Percentiles rank a stretch among this genome's conserved stretches.
These are phyloP conservation scores for Echiichthys vipera DNA, from an alignment of 2,797 vertebrate genomes.

Conservation along the genomic window DNA sequence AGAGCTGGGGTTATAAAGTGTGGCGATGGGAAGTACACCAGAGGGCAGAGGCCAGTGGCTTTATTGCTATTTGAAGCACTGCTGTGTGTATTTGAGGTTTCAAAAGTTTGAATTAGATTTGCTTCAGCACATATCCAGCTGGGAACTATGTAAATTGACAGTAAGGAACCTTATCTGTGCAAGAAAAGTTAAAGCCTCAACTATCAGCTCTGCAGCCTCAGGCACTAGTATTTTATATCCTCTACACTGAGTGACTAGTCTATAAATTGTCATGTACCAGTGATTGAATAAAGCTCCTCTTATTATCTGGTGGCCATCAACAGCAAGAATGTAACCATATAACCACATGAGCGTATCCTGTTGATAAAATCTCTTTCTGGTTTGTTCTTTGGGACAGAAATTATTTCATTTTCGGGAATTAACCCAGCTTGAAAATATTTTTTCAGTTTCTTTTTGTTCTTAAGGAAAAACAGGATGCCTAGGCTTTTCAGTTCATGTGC, in stretches of 20 bases:
- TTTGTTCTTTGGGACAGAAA: slow-evolving; percentile 47
- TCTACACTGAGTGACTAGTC: slow-evolving; percentile 48
- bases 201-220: slow-evolving; percentile 39
- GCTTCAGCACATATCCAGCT: slow-evolving; percentile 80
- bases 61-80: slow-evolving; percentile 72
- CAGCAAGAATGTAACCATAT: slow-evolving; percentile 56
- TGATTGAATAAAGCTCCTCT: slow-evolving; percentile 47
- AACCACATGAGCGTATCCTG: slow-evolving; percentile 65
- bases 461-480: slow-evolving; percentile 76
- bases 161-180: slow-evolving; percentile 70
- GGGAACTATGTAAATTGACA: slow-evolving; percentile 78
- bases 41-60: slow-evolving; percentile 76
- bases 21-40: slow-evolving; percentile 67
- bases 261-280: slow-evolving; percentile 52
- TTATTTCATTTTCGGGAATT: slow-evolving; percentile 69
- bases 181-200: slow-evolving; percentile 57
- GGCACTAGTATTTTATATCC: slow-evolving; percentile 51
- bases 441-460: slow-evolving; percentile 74
- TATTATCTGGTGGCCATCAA: slow-evolving; percentile 69
- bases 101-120: slow-evolving; percentile 80
- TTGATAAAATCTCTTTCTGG: slow-evolving; percentile 72
- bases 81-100: slow-evolving; percentile 76
- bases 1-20: slow-evolving; percentile 67
- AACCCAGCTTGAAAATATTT: slow-evolving; percentile 76
- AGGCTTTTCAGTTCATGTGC: slow-evolving; percentile 69